These are phyloP conservation scores for Argyrosomus japonicus DNA, from an alignment of 2,113 vertebrate genomes.

Conservation along the genomic window DNA sequence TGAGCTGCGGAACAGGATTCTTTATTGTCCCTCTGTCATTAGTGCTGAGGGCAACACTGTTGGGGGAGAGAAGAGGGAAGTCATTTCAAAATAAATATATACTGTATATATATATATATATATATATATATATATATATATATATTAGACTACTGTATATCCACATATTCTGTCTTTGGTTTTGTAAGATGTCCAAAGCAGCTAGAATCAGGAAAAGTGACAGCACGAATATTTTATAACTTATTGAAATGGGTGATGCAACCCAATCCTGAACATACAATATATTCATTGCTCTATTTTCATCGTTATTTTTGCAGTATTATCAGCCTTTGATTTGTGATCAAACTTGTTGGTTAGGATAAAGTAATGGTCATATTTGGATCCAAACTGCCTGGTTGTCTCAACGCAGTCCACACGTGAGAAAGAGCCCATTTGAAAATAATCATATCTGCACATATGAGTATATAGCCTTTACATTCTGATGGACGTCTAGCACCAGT, in stretches of 20 bases:
- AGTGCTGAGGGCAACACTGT: slow-evolving; percentile 71
- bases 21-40: slow-evolving; percentile 78
- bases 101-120: background rate
- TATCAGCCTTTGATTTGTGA: too few relatives aligned
- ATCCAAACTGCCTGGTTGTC: background rate
- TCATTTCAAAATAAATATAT: slow-evolving; percentile 32
- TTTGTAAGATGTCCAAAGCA: background rate
- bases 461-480: background rate
- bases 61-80: slow-evolving; percentile 34
- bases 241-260: background rate
- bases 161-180: slow-evolving; percentile 6
- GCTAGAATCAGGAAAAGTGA: background rate
- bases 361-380: background rate
- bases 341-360: background rate
- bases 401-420: background rate
- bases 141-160: background rate
- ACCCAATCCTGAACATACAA: background rate
- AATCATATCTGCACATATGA: background rate
- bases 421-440: background rate
- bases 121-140: too few relatives aligned
- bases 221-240: background rate
- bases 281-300: background rate
- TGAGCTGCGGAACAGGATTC: slow-evolving; percentile 67
- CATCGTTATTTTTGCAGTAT: background rate
- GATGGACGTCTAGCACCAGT: background rate